Base-by-base conservation (phyloP, 2,888 invertebrate species). In the Drosophila sordidapex region DNA sequence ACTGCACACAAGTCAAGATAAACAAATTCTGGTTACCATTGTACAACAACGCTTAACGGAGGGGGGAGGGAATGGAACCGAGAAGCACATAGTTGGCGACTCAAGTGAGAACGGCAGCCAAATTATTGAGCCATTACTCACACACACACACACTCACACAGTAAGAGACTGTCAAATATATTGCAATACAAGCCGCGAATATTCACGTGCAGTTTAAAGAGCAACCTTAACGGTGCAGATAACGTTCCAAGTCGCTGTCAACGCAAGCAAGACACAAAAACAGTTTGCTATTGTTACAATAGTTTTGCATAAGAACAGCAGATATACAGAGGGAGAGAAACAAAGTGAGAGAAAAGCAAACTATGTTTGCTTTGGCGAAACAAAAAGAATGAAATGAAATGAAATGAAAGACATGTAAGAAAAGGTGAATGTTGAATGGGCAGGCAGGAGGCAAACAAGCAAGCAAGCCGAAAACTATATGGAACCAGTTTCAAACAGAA, bases 21-120 rank as follows among this genome's bases (percentile, higher is more conserved):
- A 89, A 85, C 85, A 85, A 82, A 82, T 89, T 85, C 80, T 87
- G 77, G 85, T 84, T 89, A 80, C 82, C 79, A 84, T 88, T 88
- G 86, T 79, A 70, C 38, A 81, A 79, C 83, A 81, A 53, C 79
- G 75, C 63, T 79, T 66, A 75, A 78, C 68, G 62, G 54, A 36
- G 54, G 46, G 74, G 58, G 62, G 52, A 18, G 13, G 29, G 29
- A 43, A 18, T 51, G 27, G 27, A n/a, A 33, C 36, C 29, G 25
- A 21, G 60, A 33, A 33, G 11, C 21, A 31, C 36, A 6, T 11
- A 21, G 62, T 27, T 18, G 4, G 52, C 35, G 36, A 49, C 18
- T 53, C 13, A 36, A 48, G 61, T 46, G 46, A 52, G 62, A 33
- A 53, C 57, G 36, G 79, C 46, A 82, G 73, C 70, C 83, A 85